Evolutionary conservation across 2,888 invertebrate species (phyloP), one percentile per base, ranked within the genome.

Genomic region (Mycalesis mineus): DNA sequence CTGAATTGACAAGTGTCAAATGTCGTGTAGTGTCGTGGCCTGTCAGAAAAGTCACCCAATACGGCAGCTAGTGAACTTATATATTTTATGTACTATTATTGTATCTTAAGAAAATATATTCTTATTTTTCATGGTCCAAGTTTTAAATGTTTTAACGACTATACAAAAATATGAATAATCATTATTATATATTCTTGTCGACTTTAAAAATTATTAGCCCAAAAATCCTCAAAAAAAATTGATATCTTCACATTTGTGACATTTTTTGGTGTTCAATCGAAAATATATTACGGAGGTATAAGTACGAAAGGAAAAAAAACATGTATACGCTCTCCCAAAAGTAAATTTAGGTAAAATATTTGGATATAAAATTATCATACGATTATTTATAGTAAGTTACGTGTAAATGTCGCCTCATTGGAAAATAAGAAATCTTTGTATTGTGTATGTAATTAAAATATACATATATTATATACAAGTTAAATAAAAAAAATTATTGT

Each of bases 101-200:
- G 84, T 88, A 89, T 88, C 84, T 84, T 88, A 88, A 88, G 88
- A 86, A 85, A 82, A 88, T 87, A 86, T 86, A 88, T 88, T 88
- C 88, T 89, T 89, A 89, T 89, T 89, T 89, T 88, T 89, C 88
- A 89, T 88, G 89, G 89, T 89, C 88, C 89, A 89, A 89, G 83
- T 89, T 89, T 89, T 88, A 89, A 88, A 89, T 88, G 88, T 88
- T 88, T 89, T 88, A 88, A 88, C 88, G 88, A 88, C 88, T 89
- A 87, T 88, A 89, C 88, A 88, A 88, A 84, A 87, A 84, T 85
- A 88, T 84, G 83, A 78, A 87, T 88, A 88, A 88, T 81, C 89
- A 88, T 83, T 88, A 88, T 83, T 88, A 88, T 88, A 88, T 88
- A 88, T 87, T 88, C 86, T 88, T 84, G 84, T 87, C 87, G 69